These are phyloP conservation scores for Zele albiditarsus DNA, from an alignment of 2,888 invertebrate genomes.

Conservation along the genomic window DNA sequence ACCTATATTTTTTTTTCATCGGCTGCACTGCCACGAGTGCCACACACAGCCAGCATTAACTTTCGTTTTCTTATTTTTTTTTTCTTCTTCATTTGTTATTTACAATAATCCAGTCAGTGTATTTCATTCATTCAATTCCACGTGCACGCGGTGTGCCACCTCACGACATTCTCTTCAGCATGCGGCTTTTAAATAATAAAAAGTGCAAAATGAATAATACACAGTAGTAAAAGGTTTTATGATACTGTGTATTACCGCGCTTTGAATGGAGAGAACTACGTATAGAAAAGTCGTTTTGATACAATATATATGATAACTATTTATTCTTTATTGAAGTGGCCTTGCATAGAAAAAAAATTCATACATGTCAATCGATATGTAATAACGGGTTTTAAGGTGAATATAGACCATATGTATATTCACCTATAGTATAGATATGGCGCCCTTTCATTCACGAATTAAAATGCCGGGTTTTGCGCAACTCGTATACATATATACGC, in stretches of 20 bases:
- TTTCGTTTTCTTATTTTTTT: background rate
- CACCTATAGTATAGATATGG: background rate
- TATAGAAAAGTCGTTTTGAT: conserved; percentile 17
- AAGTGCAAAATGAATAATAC: background rate
- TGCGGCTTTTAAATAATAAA: background rate
- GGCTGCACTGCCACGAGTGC: no score
- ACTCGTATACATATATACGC: conserved; percentile 36
- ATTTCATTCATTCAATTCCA: background rate
- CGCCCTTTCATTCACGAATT: conserved; percentile 24
- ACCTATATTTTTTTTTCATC: background rate
- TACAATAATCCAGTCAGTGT: background rate
- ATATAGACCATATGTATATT: background rate
- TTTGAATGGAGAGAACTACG: background rate
- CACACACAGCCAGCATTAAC: no score
- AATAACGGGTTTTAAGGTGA: background rate
- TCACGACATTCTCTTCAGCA: background rate
- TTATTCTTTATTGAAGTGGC: background rate
- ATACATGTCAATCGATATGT: background rate
- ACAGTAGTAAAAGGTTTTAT: background rate
- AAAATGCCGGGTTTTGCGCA: conserved; percentile 23
- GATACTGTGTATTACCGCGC: background rate
- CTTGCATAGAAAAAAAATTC: background rate
- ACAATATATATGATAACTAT: background rate
- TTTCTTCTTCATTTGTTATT: background rate
- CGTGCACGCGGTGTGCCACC: conserved; percentile 1